Conservation (phyloP, 2,797 vertebrate species). For the Ctenosaura bakeri region DNA sequence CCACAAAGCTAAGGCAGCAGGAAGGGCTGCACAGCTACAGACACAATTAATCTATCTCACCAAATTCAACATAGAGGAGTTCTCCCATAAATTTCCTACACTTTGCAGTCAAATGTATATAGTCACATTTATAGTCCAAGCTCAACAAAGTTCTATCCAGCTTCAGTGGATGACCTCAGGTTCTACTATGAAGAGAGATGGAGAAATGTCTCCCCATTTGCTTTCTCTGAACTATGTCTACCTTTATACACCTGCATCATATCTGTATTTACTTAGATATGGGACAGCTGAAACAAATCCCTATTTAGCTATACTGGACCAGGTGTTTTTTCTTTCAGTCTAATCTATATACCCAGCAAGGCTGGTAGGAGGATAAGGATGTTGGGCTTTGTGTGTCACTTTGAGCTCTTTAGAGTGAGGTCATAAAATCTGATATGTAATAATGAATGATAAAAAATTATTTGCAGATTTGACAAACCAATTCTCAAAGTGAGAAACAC, state of each 20-base stretch:
- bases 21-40: not conserved
- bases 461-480: not conserved
- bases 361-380: not conserved
- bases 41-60: not conserved
- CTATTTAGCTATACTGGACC: not conserved
- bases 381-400: too few relatives aligned
- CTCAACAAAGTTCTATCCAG: not conserved
- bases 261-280: too few relatives aligned
- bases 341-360: too few relatives aligned
- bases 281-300: too few relatives aligned
- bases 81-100: not conserved
- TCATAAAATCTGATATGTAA: not conserved
- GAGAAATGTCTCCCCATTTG: not conserved
- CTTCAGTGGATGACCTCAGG: not conserved
- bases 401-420: too few relatives aligned
- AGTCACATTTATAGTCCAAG: not conserved
- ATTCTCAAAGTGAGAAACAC: not conserved
- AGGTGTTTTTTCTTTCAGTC: fast-evolving
- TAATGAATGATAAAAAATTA: too few relatives aligned
- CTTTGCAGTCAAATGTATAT: not conserved
- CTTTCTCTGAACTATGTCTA: not conserved
- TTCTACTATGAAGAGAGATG: not conserved
- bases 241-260: too few relatives aligned
- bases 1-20: not conserved
- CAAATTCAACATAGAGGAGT: not conserved